phyloP scores from a whole-genome alignment of 2,797 vertebrate species.

The Alfaro cultratus region DNA sequence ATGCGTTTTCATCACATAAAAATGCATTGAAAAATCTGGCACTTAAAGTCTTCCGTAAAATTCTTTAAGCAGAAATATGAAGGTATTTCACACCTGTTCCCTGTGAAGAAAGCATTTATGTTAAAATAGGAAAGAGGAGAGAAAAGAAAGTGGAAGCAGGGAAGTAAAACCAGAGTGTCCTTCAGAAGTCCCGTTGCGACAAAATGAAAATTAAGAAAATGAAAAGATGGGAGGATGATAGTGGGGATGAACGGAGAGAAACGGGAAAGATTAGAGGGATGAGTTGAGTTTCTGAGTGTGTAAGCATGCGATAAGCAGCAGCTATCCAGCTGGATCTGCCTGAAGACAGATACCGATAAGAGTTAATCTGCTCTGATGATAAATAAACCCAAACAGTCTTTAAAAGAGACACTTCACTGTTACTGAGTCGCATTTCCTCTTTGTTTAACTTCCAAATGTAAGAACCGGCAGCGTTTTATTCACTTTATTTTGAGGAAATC shows the following conservation, averaged over 20 bases:
- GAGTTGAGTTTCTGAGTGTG: slow-evolving; percentile 29
- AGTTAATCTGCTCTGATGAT: slow-evolving; percentile 47
- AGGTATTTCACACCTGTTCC: background rate
- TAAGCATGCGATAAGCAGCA: slow-evolving; percentile 55
- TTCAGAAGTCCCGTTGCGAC: background rate
- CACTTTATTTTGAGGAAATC: background rate
- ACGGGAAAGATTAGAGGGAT: background rate
- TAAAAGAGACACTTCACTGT: slow-evolving; percentile 9
- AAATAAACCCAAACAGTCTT: slow-evolving; percentile 34
- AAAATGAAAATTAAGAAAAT: background rate
- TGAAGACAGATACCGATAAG: slow-evolving; percentile 42
- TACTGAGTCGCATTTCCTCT: background rate
- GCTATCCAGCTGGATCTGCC: slow-evolving; percentile 51
- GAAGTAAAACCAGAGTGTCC: background rate
- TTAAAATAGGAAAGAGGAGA: background rate
- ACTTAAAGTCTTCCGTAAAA: background rate
- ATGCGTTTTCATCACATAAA: background rate
- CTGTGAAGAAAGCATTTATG: background rate
- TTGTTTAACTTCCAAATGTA: background rate
- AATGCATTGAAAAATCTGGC: background rate
- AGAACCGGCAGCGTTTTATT: background rate
- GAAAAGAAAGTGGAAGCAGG: background rate
- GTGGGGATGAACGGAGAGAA: background rate
- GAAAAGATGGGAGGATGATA: background rate
- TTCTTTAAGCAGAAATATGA: background rate